These are phyloP conservation scores for Carcharodon carcharias DNA, from an alignment of 2,797 vertebrate genomes.

Conservation along the genomic window DNA sequence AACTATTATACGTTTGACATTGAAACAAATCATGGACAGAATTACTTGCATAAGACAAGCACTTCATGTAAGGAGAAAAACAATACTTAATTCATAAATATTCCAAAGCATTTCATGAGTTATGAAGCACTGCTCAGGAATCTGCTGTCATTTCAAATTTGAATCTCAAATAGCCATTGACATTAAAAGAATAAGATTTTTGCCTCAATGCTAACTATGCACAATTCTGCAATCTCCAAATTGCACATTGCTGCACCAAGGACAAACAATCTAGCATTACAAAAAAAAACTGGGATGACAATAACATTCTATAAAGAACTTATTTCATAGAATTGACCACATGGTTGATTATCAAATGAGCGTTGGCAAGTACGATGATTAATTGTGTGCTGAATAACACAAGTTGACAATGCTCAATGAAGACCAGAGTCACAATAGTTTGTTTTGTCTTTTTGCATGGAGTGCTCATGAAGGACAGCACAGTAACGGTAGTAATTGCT, in stretches of 20 bases:
- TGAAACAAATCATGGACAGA: background rate
- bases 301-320: background rate
- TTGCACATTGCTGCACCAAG: background rate
- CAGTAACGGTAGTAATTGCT: background rate
- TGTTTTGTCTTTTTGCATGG: background rate
- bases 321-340: background rate
- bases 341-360: background rate
- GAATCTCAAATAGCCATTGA: background rate
- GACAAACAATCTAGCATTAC: background rate
- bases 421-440: background rate
- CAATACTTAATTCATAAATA: slow-evolving; percentile 25
- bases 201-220: background rate
- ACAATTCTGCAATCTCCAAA: background rate
- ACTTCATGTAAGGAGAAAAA: background rate
- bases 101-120: background rate
- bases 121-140: background rate
- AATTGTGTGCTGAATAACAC: background rate
- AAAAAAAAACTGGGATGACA: background rate
- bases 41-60: slow-evolving; percentile 12
- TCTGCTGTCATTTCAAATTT: background rate
- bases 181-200: background rate
- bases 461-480: background rate
- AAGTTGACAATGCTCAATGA: background rate
- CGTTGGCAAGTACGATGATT: background rate
- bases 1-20: slow-evolving; percentile 22